phyloP scores from a whole-genome alignment of 2,113 vertebrate genomes.

The Sialia sialis region DNA sequence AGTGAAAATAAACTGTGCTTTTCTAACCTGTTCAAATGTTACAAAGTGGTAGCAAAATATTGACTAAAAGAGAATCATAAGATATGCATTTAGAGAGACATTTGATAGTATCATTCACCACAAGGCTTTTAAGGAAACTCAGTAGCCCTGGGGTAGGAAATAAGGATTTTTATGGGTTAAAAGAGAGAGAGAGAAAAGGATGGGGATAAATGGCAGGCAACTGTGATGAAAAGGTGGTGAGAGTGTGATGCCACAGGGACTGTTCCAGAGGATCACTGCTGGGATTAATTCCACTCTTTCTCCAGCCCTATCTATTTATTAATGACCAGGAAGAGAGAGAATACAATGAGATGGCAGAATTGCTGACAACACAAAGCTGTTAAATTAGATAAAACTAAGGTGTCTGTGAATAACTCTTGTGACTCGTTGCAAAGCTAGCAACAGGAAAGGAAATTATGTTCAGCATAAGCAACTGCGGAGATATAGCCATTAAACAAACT shows the following conservation, averaged over 20 bases:
- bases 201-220: background rate
- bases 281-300: constrained; percentile 23
- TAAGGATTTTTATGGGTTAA: background rate
- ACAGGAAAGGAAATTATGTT: constrained; percentile 38
- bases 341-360: constrained; percentile 47
- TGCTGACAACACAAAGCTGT: constrained; percentile 55
- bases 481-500: constrained; percentile 3
- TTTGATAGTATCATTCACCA: constrained; percentile 17
- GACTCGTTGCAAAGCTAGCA: constrained; percentile 41
- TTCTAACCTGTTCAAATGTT: constrained; percentile 12
- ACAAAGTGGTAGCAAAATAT: constrained; percentile 43
- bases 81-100: background rate
- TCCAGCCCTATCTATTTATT: background rate
- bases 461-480: background rate
- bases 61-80: background rate
- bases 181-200: constrained; percentile 7
- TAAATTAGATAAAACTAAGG: constrained; percentile 54
- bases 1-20: constrained; percentile 20
- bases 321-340: constrained; percentile 31
- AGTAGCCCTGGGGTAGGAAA: background rate
- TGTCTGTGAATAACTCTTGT: constrained; percentile 43
- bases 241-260: background rate
- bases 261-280: background rate
- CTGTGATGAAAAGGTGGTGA: background rate
- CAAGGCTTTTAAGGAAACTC: constrained; percentile 36